A percentile compares a stretch with the other conserved stretches of the same genome.
These are phyloP conservation scores for Aethina tumida DNA, from an alignment of 1,140 invertebrate genomes.

Conservation along the genomic window DNA sequence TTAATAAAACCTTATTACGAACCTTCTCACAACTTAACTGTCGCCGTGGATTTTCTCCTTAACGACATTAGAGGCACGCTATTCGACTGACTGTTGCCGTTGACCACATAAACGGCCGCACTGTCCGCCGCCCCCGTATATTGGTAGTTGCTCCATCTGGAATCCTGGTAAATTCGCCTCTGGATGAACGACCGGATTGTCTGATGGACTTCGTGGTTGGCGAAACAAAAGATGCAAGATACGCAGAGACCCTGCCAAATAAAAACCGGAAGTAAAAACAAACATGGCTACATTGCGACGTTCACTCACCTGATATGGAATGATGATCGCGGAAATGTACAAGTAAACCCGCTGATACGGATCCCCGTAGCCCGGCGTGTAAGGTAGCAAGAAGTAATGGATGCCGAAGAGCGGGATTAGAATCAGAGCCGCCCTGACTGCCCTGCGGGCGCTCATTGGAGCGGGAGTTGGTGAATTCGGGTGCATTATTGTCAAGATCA, in stretches of 20 bases:
- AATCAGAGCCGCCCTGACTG: constrained; percentile 63
- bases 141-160: constrained; percentile 30
- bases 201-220: constrained; percentile 72
- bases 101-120: constrained; percentile 30
- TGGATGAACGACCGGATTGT: constrained; percentile 36
- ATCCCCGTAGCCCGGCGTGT: constrained; percentile 54
- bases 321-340: constrained; percentile 62
- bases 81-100: constrained; percentile 26
- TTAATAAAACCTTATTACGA: no score
- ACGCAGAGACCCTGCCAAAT: constrained; percentile 70
- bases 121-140: constrained; percentile 26
- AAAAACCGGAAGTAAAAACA: no score
- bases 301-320: constrained; percentile 74
- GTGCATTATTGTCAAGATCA: constrained; percentile 70
- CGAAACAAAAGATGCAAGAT: constrained; percentile 80
- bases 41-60: no score
- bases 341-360: constrained; percentile 61
- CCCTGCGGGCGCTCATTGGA: constrained; percentile 39
- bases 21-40: no score
- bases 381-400: constrained; percentile 74
- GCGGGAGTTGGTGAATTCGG: constrained; percentile 49
- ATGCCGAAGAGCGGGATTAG: constrained; percentile 67
- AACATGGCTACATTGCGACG: no score
- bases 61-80: no score
- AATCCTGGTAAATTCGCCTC: constrained; percentile 25